phyloP scores from a whole-genome alignment of 2,888 invertebrate genomes.

The Lochmaea capreae region DNA sequence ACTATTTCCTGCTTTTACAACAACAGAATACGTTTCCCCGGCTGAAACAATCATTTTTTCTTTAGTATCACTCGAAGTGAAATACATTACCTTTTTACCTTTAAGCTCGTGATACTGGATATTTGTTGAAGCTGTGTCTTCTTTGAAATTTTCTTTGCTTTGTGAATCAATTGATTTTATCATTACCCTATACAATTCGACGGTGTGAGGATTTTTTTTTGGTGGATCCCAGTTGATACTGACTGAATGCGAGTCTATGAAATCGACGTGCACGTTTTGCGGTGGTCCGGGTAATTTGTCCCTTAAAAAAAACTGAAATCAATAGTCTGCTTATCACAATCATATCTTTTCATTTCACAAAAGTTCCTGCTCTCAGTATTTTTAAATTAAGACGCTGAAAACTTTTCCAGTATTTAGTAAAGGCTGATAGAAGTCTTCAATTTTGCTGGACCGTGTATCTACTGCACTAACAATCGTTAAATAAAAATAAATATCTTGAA shows the following conservation, averaged over 20 bases:
- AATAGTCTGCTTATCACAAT: too few species aligned
- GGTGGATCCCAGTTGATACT: constrained; percentile 82
- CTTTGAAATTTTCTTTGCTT: constrained; percentile 69
- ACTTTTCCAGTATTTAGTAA: not conserved
- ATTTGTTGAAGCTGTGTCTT: constrained; percentile 79
- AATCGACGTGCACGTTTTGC: constrained; percentile 71
- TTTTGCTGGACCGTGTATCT: not conserved
- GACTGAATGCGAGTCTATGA: constrained; percentile 71
- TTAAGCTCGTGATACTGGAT: constrained; percentile 78
- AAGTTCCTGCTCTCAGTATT: too few species aligned
- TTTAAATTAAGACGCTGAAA: too few species aligned
- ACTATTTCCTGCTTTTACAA: constrained; percentile 82
- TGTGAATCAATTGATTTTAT: constrained; percentile 76
- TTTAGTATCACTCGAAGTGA: not conserved
- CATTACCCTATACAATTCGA: constrained; percentile 86
- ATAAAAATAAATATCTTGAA: too few species aligned
- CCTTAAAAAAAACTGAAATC: constrained; percentile 59
- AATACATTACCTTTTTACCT: constrained; percentile 42
- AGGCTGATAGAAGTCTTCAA: not conserved
- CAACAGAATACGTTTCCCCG: constrained; percentile 81
- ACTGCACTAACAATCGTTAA: not conserved
- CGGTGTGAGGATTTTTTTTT: constrained; percentile 82
- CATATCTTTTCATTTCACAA: too few species aligned
- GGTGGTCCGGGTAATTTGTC: constrained; percentile 86
- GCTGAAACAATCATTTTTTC: constrained; percentile 61